These are phyloP conservation scores for Eristalis intricaria DNA, from an alignment of 2,888 invertebrate species.

Conservation along the genomic window DNA sequence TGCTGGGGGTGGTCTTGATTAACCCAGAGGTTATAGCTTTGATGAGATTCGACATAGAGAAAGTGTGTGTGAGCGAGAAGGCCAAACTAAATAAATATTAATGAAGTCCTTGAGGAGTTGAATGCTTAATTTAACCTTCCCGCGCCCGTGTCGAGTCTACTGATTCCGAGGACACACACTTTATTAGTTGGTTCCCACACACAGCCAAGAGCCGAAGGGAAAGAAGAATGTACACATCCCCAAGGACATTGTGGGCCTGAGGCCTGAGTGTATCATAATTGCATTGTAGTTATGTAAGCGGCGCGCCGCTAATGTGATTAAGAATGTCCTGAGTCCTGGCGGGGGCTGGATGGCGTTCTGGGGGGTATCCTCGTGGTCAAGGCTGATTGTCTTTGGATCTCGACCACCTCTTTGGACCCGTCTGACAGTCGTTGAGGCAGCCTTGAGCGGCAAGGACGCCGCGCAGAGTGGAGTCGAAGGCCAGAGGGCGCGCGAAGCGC, in stretches of 20 bases:
- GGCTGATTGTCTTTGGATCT: too few species aligned
- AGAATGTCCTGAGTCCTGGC: neutral
- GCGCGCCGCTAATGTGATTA: neutral
- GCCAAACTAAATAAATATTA: slow-evolving; percentile 56
- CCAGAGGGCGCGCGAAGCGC: too few species aligned
- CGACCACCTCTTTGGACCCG: too few species aligned
- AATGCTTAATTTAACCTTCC: slow-evolving; percentile 44
- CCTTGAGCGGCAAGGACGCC: too few species aligned
- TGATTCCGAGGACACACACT: neutral
- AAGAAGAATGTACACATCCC: neutral
- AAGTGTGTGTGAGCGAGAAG: neutral
- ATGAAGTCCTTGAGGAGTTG: slow-evolving; percentile 67
- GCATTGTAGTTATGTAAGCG: neutral
- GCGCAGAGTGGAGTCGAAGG: too few species aligned
- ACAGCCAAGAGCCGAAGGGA: neutral
- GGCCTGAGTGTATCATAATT: neutral
- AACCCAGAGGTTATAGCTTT: slow-evolving; percentile 47
- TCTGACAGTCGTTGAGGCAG: too few species aligned
- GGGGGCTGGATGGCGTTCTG: too few species aligned
- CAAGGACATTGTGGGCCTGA: neutral
- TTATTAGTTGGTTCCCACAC: neutral
- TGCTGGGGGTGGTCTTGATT: slow-evolving; percentile 50
- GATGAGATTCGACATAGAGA: slow-evolving; percentile 38
- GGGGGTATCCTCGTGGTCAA: too few species aligned
- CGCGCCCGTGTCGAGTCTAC: slow-evolving; percentile 2